Evolutionary conservation across 1,140 invertebrate species (phyloP).

Genomic region (Samia ricini): DNA sequence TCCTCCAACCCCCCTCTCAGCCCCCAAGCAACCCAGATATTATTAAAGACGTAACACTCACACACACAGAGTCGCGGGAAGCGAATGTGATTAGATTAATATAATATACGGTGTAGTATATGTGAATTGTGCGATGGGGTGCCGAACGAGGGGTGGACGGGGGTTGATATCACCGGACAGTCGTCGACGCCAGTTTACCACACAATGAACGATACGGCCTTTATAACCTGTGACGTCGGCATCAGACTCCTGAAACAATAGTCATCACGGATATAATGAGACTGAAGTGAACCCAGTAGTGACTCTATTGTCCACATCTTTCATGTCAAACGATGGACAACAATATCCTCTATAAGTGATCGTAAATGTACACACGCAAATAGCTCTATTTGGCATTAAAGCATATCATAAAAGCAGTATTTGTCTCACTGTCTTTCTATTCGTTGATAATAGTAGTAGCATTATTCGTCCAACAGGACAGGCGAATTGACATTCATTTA

Average conservation of each 20-base stretch:
- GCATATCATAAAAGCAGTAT: too few relatives aligned
- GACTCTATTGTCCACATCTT: not conserved
- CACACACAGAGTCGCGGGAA: slow-evolving; percentile 39
- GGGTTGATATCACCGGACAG: slow-evolving; percentile 3
- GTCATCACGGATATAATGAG: not conserved
- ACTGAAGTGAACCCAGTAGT: not conserved
- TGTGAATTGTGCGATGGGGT: slow-evolving; percentile 11
- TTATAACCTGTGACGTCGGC: slow-evolving; percentile 11
- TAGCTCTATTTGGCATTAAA: too few relatives aligned
- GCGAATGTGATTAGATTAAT: slow-evolving; percentile 73
- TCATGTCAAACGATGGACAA: not conserved
- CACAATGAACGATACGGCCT: slow-evolving; percentile 13
- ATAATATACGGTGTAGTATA: slow-evolving; percentile 34
- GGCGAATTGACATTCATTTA: too few relatives aligned
- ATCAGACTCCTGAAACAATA: slow-evolving; percentile 9
- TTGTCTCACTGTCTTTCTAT: too few relatives aligned
- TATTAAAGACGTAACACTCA: slow-evolving; percentile 75
- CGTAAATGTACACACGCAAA: too few relatives aligned
- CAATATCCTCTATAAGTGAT: not conserved
- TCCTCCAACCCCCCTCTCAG: slow-evolving; percentile 3
- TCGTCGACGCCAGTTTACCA: too few relatives aligned
- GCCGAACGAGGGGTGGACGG: slow-evolving; percentile 2
- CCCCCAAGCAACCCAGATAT: slow-evolving; percentile 54
- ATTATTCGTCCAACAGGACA: too few relatives aligned
- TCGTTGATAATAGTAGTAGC: too few relatives aligned